These are phyloP conservation scores for Pogoniulus pusillus DNA, from an alignment of 2,797 vertebrate species.

Conservation along the genomic window DNA sequence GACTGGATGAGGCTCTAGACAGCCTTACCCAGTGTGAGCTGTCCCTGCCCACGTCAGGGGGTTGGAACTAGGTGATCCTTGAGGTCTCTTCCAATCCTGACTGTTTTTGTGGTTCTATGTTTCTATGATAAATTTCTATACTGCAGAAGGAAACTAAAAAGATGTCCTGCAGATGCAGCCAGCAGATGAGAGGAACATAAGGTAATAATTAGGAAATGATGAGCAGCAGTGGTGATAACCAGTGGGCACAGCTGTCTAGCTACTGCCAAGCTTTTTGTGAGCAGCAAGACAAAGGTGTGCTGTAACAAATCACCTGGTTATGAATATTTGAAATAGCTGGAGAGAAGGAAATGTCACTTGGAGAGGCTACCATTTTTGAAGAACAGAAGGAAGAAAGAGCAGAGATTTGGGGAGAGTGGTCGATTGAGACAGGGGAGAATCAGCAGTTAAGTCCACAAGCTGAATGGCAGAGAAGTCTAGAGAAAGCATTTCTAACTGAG, in stretches of 20 bases:
- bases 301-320: slow-evolving; percentile 3
- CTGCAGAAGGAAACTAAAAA: not conserved
- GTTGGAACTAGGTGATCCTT: too few species aligned
- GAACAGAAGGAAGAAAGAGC: not conserved
- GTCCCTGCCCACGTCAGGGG: too few species aligned
- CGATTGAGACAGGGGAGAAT: not conserved
- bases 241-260: slow-evolving; percentile 14
- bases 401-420: not conserved
- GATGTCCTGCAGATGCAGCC: not conserved
- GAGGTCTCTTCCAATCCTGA: too few species aligned
- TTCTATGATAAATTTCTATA: not conserved
- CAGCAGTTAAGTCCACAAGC: not conserved
- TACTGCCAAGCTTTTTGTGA: slow-evolving; percentile 25
- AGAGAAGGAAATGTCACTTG: not conserved
- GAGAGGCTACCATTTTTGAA: not conserved
- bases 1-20: too few species aligned
- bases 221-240: not conserved
- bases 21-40: too few species aligned
- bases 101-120: too few species aligned
- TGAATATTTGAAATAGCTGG: not conserved
- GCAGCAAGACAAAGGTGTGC: not conserved
- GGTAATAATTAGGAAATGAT: slow-evolving; percentile 54
- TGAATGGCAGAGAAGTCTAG: not conserved
- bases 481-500: not conserved
- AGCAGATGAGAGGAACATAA: slow-evolving; percentile 40